Conservation (phyloP, 2,797 vertebrate species). For the Kryptopterus vitreolus region DNA sequence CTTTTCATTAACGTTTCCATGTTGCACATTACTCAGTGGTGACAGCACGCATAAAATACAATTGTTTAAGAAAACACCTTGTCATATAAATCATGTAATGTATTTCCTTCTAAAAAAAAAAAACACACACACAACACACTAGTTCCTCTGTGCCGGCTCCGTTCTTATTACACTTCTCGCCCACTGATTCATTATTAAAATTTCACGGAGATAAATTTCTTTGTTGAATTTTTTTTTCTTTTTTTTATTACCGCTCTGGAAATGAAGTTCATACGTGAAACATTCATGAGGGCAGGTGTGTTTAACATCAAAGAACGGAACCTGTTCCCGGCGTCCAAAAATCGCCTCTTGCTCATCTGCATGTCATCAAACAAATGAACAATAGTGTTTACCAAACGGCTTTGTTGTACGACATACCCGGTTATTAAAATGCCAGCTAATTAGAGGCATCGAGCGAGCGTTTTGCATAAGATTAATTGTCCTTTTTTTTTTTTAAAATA, state of each 20-base stretch:
- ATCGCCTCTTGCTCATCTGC: constrained; percentile 57
- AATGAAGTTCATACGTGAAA: background rate
- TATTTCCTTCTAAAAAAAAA: constrained; percentile 10
- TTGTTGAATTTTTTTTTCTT: too few species aligned
- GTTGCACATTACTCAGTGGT: constrained; percentile 9
- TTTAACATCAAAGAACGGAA: constrained; percentile 51
- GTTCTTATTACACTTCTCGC: background rate
- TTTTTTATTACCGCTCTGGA: background rate
- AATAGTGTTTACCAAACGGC: constrained; percentile 74
- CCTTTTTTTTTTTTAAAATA: too few species aligned
- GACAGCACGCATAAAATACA: constrained; percentile 9
- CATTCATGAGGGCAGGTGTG: constrained; percentile 25
- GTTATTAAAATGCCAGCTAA: constrained; percentile 77
- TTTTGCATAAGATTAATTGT: constrained; percentile 77
- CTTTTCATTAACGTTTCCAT: constrained; percentile 27
- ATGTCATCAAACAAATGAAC: constrained; percentile 72
- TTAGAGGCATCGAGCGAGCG: constrained; percentile 70
- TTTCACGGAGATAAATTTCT: constrained; percentile 1
- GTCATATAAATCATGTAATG: constrained; percentile 9
- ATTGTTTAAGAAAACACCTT: background rate
- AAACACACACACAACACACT: too few species aligned
- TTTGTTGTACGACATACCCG: constrained; percentile 73
- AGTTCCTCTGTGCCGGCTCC: background rate
- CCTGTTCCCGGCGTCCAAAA: constrained; percentile 37
- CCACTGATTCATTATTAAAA: background rate